Evolutionary conservation across 2,113 vertebrate genomes (phyloP).

Genomic region (Hyperoodon ampullatus): DNA sequence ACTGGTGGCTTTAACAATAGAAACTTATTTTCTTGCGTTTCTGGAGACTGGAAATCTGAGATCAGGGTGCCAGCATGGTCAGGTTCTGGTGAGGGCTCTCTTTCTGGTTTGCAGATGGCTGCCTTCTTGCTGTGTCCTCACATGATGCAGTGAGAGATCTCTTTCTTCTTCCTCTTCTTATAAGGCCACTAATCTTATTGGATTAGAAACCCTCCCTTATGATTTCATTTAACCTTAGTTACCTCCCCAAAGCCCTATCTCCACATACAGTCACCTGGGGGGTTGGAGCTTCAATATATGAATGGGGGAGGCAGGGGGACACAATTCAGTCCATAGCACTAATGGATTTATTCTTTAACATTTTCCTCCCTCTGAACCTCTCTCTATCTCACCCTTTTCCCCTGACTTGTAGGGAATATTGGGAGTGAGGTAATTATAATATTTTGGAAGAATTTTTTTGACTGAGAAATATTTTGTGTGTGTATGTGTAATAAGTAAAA

Average conservation of each 20-base stretch:
- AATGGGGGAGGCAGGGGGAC: not conserved
- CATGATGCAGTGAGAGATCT: not conserved
- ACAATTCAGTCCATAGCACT: not conserved
- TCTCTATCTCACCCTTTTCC: not conserved
- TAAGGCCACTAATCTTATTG: not conserved
- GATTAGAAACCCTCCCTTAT: not conserved
- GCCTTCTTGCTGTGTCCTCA: not conserved
- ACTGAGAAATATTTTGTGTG: not conserved
- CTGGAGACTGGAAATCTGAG: not conserved
- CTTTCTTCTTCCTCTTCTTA: not conserved
- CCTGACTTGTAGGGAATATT: not conserved
- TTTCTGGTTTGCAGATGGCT: no score
- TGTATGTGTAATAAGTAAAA: not conserved
- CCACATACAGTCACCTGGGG: not conserved
- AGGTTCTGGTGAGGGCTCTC: not conserved
- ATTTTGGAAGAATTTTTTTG: not conserved
- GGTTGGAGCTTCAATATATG: not conserved
- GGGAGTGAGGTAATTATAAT: not conserved
- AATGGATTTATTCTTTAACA: not conserved
- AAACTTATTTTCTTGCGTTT: not conserved
- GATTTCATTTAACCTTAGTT: not conserved
- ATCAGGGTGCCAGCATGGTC: not conserved
- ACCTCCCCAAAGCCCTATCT: not conserved
- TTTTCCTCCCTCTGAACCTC: not conserved
- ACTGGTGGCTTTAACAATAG: not conserved